Conservation (phyloP, 1,140 invertebrate species). For the Leptopilina boulardi region DNA sequence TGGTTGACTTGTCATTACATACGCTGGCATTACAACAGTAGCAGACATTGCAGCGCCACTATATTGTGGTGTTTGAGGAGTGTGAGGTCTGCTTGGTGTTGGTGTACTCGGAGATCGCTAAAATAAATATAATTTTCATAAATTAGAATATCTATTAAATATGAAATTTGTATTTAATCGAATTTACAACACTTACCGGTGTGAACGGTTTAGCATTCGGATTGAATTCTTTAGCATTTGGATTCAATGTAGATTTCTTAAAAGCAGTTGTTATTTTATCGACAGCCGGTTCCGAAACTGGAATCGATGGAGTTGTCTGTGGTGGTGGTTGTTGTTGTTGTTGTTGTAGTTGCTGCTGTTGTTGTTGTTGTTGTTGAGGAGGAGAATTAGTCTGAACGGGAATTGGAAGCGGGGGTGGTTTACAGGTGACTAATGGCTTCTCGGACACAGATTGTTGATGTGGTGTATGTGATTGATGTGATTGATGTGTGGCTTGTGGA, state of each 20-base stretch:
- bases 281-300: slow-evolving; percentile 66
- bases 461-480: slow-evolving; percentile 52
- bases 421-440: slow-evolving; percentile 66
- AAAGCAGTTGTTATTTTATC: slow-evolving; percentile 81
- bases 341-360: too few relatives aligned
- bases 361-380: slow-evolving; percentile 64
- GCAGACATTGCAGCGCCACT: slow-evolving; percentile 71
- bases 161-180: slow-evolving; percentile 7
- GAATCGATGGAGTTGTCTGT: slow-evolving; percentile 60
- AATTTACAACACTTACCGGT: slow-evolving; percentile 79
- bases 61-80: slow-evolving; percentile 87
- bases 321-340: slow-evolving; percentile 67
- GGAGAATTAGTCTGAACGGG: slow-evolving; percentile 60
- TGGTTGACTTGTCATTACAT: slow-evolving; percentile 75
- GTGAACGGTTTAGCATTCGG: slow-evolving; percentile 90
- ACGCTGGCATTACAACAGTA: slow-evolving; percentile 75
- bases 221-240: slow-evolving; percentile 94
- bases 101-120: slow-evolving; percentile 82
- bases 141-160: slow-evolving; percentile 43
- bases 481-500: slow-evolving; percentile 6
- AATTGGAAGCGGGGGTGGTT: slow-evolving; percentile 67
- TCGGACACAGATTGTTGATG: slow-evolving; percentile 60
- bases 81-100: slow-evolving; percentile 85
- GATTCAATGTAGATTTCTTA: slow-evolving; percentile 89
- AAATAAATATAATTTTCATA: slow-evolving; percentile 53